Evolutionary conservation across 2,113 vertebrate genomes (phyloP), one percentile per base, ranked within the genome.

Genomic region (Paradisaea rubra): DNA sequence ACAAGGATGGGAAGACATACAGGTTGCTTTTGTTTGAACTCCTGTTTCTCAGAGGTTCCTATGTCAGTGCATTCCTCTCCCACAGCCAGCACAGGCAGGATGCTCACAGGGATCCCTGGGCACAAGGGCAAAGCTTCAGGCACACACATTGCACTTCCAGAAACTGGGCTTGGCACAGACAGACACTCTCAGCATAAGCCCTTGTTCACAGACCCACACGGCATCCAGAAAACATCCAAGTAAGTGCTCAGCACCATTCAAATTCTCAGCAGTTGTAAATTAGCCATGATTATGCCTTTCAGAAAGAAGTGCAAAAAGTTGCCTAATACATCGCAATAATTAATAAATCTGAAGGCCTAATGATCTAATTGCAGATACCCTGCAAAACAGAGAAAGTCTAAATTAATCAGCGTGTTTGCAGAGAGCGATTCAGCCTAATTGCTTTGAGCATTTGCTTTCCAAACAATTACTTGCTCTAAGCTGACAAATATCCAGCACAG

Each of bases 261-360:
- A 81, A 88, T 63, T 18, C 86, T 71, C 60, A 41, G 65, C 72
- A 39, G 30, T 49, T 76, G 64, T 52, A 92, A 94, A 95, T 93
- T 78, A 91, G 92, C 63, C 86, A 69, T 88, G 92, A 96, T 95
- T 95, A 84, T 0, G 52, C 91, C 76, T 95, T 95, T 94, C 88
- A 95, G 37, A 94, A 33, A 71, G 39, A 45, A 89, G 82, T 68
- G 81, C 6, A 37, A 88, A 64, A 93, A 95, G 82, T 94, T 94
- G 93, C 69, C 91, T 90, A 90, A 88, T 93, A 84, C 61, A 81
- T 92, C 25, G 70, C 72, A 95, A 96, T 94, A 93, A 95, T 97
- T 94, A 96, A 96, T 93, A 97, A 94, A 94, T 95, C 61, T 81
- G 76, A 95, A 83, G n/a, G 91, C 60, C 80, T 96, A 96, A 95